Evolutionary conservation across 1,140 invertebrate genomes (phyloP), one percentile per base, ranked within the genome.

Genomic region (Trichogramma pretiosum): DNA sequence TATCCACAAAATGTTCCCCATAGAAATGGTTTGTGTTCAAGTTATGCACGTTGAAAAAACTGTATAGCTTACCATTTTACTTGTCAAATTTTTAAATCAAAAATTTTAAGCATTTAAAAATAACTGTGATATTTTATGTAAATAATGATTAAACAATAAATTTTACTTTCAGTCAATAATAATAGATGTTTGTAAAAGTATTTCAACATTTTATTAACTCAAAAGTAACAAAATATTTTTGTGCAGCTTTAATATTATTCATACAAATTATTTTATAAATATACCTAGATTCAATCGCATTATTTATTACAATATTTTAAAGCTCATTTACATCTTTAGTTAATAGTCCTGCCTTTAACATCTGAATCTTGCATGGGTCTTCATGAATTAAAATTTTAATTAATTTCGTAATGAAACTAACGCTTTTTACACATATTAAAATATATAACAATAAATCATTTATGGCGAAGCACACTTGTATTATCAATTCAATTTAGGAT

Each of bases 391-490:
- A 3, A 21, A 19, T 41, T 2, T 33, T 16, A 46, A 30, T 36
- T 41, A 23, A 41, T 36, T 8, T 37, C 19, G 42, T 18, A 32
- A 43, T 33, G 40, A 52, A 47, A 48, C 43, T 52, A 42, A 38
- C 10, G 14, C 11, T 35, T 50, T 43, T 40, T 50, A 46, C 43
- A 51, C 26, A 42, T 41, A 11, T 28, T 7, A 41, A 28, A 17
- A 35, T 18, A 14, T 36, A 14, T 32, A n/a, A 48, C 14, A 28
- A 2, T 26, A 21, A 17, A 23, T 40, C 11, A 17, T 33, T 28
- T 17, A 41, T 38, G 40, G 50, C 48, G 45, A 34, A 30, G 36
- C 16, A 26, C 24, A 13, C 26, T 38, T 47, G 9, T 2, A n/a
- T n/a, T n/a, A n/a, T n/a, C n/a, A n/a, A n/a, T n/a, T n/a, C n/a